A percentile compares a stretch with the other conserved stretches of the same genome.
Evolutionary conservation across 2,888 invertebrate genomes (phyloP).

Genomic region (Sturmia bella): DNA sequence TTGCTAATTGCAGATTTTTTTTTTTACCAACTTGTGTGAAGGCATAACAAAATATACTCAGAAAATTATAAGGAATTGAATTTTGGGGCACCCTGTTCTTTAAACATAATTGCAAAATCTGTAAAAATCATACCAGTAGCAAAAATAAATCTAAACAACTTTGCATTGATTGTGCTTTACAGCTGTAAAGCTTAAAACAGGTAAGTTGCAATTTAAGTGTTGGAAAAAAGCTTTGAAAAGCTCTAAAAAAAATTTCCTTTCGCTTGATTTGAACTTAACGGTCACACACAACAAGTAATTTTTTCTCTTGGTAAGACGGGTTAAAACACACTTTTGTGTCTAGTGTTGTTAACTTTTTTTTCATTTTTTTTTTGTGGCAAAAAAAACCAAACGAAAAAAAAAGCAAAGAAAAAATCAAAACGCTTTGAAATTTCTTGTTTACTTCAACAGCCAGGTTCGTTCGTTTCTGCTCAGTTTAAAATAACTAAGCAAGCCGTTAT

Average conservation of each 20-base stretch:
- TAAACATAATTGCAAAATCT: too few species aligned
- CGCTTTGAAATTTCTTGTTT: slow-evolving; percentile 34
- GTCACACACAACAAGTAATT: slow-evolving; percentile 8
- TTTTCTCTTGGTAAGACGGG: slow-evolving; percentile 10
- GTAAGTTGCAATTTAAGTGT: slow-evolving; percentile 5
- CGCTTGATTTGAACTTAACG: slow-evolving; percentile 44
- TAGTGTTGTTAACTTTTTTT: slow-evolving; percentile 64
- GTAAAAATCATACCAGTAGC: too few species aligned
- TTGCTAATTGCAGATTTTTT: too few species aligned
- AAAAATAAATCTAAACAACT: neutral
- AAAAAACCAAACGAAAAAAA: too few species aligned
- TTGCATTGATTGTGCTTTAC: neutral
- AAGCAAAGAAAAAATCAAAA: slow-evolving; percentile 3
- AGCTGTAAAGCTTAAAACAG: neutral
- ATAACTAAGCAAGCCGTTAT: slow-evolving; percentile 74
- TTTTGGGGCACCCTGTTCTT: too few species aligned
- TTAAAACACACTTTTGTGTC: slow-evolving; percentile 21
- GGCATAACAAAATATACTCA: too few species aligned
- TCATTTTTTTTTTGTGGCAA: neutral
- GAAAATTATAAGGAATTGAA: too few species aligned
- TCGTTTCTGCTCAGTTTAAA: slow-evolving; percentile 72
- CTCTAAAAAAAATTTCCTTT: neutral
- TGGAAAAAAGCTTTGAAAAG: slow-evolving; percentile 36
- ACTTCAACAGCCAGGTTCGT: slow-evolving; percentile 16
- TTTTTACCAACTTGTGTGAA: too few species aligned